phyloP scores from a whole-genome alignment of 2,113 vertebrate species.

The Tursiops truncatus region DNA sequence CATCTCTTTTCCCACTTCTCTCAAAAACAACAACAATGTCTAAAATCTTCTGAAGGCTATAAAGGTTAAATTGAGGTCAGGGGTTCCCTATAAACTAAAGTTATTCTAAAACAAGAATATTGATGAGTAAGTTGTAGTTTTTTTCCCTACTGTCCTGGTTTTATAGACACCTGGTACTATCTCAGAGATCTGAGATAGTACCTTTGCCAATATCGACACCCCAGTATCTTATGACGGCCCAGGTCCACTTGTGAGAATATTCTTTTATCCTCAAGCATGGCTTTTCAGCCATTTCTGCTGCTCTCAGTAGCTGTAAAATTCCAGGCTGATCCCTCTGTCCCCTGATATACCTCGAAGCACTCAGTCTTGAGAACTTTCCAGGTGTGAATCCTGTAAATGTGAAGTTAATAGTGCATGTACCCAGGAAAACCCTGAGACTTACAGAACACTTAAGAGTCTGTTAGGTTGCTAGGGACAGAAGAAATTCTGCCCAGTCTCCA shows the following conservation, averaged over 20 bases:
- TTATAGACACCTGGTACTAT: rapidly evolving
- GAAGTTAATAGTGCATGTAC: background rate
- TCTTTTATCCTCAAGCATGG: rapidly evolving
- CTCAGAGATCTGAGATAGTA: background rate
- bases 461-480: background rate
- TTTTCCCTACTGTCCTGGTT: too few species aligned
- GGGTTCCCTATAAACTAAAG: background rate
- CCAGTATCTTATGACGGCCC: background rate
- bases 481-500: background rate
- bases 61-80: background rate
- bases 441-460: rapidly evolving
- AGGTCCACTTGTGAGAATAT: background rate
- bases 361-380: background rate
- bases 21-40: background rate
- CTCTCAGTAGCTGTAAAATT: background rate
- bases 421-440: too few species aligned
- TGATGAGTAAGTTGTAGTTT: rapidly evolving
- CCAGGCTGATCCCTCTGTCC: background rate
- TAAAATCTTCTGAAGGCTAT: background rate
- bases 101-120: background rate
- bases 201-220: too few species aligned
- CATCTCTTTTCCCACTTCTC: too few species aligned
- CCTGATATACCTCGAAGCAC: rapidly evolving
- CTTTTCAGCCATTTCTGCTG: too few species aligned
- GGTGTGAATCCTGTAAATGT: rapidly evolving